These are phyloP conservation scores for Cryptus viduatorius DNA, from an alignment of 2,888 invertebrate genomes.

Conservation along the genomic window DNA sequence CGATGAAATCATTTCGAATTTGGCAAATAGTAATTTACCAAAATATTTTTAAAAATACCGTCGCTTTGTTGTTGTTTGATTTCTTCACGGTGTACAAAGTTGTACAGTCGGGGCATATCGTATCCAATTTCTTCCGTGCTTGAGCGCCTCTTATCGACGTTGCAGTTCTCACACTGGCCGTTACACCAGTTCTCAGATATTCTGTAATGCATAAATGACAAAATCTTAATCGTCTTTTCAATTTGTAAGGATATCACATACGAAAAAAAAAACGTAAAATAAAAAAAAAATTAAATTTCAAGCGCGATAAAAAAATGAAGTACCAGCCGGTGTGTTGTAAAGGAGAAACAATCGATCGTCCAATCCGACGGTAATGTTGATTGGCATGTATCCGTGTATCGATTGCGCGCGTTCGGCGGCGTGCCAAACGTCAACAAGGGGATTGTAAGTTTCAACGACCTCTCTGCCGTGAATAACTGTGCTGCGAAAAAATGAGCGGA, in stretches of 20 bases:
- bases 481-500: conserved; percentile 76
- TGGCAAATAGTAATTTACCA: background rate
- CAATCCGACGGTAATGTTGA: conserved; percentile 85
- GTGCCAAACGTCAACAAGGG: conserved; percentile 88
- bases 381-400: conserved; percentile 88
- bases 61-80: conserved; percentile 70
- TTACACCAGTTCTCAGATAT: conserved; percentile 79
- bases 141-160: conserved; percentile 78
- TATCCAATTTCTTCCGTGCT: conserved; percentile 72
- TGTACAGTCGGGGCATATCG: conserved; percentile 77
- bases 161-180: conserved; percentile 79
- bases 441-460: conserved; percentile 87
- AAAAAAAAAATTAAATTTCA: no score
- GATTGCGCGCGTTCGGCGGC: conserved; percentile 90
- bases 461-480: conserved; percentile 86
- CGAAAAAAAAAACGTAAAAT: no score
- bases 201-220: conserved; percentile 69
- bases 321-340: conserved; percentile 81
- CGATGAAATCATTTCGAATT: background rate
- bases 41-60: conserved; percentile 69
- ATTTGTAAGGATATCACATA: no score
- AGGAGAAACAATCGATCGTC: conserved; percentile 80
- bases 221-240: background rate
- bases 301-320: background rate
- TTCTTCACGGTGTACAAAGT: conserved; percentile 77